Base-by-base conservation (phyloP, 2,888 invertebrate species). In the Rhagonycha fulva region DNA sequence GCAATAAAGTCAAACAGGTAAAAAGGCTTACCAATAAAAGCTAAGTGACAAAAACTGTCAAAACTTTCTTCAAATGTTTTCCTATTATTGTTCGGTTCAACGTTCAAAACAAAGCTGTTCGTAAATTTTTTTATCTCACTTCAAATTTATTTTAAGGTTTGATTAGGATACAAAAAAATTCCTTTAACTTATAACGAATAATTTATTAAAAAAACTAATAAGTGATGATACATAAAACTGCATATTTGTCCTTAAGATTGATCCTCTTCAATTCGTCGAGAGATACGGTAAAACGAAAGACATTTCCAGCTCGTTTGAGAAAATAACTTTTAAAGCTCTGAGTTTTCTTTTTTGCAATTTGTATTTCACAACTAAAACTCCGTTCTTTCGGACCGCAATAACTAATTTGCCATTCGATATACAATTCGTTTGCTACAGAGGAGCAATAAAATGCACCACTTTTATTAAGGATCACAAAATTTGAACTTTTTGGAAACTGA, bases 341-440 rank as follows among this genome's bases (percentile, higher is more conserved):
- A 3, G 66, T 69, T 30, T 74, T 79, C 26, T 78, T 78, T n/a
- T 75, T 78, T 1, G 32, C 67, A 68, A 79, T 24, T 68, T 62
- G 63, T n/a, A 79, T 71, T 62, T 74, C 75, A 62, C 79, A 79
- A 23, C 72, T 74, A 47, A 78, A 78, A 60, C 32, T 62, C 11
- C 76, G 28, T 26, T 78, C 76, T 32, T 75, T 70, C 12, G 76
- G 76, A 9, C 79, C 79, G 66, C 78, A 78, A 71, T 70, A 79
- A 47, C 72, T 62, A 10, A 79, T 78, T 14, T 66, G 72, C 78
- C 78, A 79, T 26, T 78, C 76, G 14, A 78, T 66, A 11, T 68
- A 68, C 12, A 71, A 60, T 28, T 76, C 77, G 28, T 69, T 68
- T 14, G 72, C 73, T 60, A 47, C 30, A 10, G 76, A 74, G 14